These are phyloP conservation scores for Alosa alosa DNA, from an alignment of 2,113 vertebrate species.

Conservation along the genomic window DNA sequence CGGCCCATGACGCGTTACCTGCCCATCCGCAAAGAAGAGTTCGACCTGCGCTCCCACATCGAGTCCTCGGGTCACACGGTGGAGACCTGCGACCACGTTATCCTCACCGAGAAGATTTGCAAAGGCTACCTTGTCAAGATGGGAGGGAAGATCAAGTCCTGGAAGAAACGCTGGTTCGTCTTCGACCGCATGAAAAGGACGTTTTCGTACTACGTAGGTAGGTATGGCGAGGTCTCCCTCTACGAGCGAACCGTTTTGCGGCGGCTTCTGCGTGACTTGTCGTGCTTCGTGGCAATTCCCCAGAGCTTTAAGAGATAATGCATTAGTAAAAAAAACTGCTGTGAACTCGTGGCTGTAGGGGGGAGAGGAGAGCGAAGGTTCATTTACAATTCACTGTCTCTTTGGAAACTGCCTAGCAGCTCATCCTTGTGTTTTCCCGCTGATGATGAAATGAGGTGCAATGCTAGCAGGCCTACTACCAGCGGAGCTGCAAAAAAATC, in stretches of 20 bases:
- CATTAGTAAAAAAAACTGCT: slow-evolving; percentile 35
- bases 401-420: slow-evolving; percentile 59
- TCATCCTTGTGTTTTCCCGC: slow-evolving; percentile 69
- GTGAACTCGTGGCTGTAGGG: slow-evolving; percentile 2
- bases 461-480: slow-evolving; percentile 48
- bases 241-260: not conserved
- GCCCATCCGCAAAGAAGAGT: slow-evolving; percentile 94
- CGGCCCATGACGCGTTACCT: slow-evolving; percentile 94
- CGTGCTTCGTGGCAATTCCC: slow-evolving; percentile 10
- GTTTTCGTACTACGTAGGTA: slow-evolving; percentile 91
- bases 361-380: slow-evolving; percentile 40
- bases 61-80: slow-evolving; percentile 90
- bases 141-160: slow-evolving; percentile 98
- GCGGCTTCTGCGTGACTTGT: slow-evolving; percentile 12
- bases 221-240: slow-evolving; percentile 42
- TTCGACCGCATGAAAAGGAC: slow-evolving; percentile 96
- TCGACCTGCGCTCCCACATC: slow-evolving; percentile 88
- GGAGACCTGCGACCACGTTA: slow-evolving; percentile 90
- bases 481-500: not conserved
- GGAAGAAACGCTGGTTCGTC: slow-evolving; percentile 99
- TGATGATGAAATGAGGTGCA: slow-evolving; percentile 79
- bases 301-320: slow-evolving; percentile 33
- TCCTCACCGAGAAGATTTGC: slow-evolving; percentile 93
- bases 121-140: slow-evolving; percentile 97
- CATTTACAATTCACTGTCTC: slow-evolving; percentile 51